These are phyloP conservation scores for Sialis lutaria DNA, from an alignment of 2,888 invertebrate genomes.

Conservation along the genomic window DNA sequence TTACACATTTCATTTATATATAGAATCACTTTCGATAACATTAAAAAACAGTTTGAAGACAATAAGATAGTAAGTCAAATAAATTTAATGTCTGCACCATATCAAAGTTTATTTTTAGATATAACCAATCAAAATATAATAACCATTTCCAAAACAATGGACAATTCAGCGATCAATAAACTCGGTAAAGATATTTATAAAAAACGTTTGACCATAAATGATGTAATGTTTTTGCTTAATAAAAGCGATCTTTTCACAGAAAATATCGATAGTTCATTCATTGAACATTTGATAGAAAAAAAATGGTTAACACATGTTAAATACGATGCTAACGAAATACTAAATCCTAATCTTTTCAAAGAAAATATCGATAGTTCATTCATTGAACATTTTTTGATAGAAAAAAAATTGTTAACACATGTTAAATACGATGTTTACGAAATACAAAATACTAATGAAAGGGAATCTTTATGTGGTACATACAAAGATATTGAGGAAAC, in stretches of 20 bases:
- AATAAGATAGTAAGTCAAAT: too few relatives aligned
- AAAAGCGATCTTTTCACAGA: background rate
- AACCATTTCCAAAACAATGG: background rate
- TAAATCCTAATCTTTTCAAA: background rate
- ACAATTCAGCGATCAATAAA: too few relatives aligned
- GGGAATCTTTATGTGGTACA: background rate
- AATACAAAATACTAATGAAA: background rate
- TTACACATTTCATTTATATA: slow-evolving; percentile 8
- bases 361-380: background rate
- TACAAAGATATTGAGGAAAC: background rate
- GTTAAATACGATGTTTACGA: background rate
- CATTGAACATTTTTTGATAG: too few relatives aligned
- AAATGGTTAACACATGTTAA: background rate
- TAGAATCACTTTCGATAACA: slow-evolving; percentile 8
- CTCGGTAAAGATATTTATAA: too few relatives aligned
- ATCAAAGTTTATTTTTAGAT: too few relatives aligned
- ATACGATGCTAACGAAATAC: background rate
- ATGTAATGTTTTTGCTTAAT: too few relatives aligned
- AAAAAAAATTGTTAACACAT: background rate
- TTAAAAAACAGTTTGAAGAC: background rate
- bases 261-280: too few relatives aligned
- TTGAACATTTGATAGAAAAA: too few relatives aligned
- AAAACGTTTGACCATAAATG: too few relatives aligned
- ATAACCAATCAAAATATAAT: too few relatives aligned
- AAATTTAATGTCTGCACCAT: too few relatives aligned